Evolutionary conservation across 2,797 vertebrate species (phyloP), one percentile per base, ranked within the genome.

Genomic region (Rhadinocentrus ornatus): DNA sequence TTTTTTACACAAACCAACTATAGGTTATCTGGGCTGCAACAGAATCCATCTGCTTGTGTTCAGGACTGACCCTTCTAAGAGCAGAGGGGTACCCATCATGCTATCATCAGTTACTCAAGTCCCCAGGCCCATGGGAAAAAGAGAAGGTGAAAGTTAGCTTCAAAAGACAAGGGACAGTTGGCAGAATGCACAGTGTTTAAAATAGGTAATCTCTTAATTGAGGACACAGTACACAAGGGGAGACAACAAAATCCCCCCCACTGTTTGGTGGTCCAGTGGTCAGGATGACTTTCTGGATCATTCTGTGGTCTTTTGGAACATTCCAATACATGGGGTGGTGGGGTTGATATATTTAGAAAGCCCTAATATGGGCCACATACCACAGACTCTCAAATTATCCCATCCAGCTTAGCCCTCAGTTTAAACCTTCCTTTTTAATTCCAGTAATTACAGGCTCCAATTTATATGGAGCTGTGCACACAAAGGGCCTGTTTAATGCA

Each of bases 361-460:
- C 89, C 93, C 94, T 95, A 95, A 95, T 95, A 95, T 95, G 95
- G 93, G 89, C 93, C 91, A 86, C 94, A 95, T 95, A 95, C 95
- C 95, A 95, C 95, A 95, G 93, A 94, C 94, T 95, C 95, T 95
- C 94, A 95, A 95, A 95, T 95, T 95, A 95, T 95, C 95, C 94
- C 91, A 94, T 95, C 93, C 91, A 94, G 93, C 85, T 93, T 93
- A 95, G 94, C 92, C 93, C 94, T 95, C 92, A 93, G 94, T 94
- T 95, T 95, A 95, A 95, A 95, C 94, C 94, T 94, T 95, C 91
- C 94, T 95, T 95, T 95, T 95, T 95, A 95, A 95, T 95, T 95
- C 94, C 93, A 92, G 93, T 95, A 95, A 95, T 95, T 95, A 95
- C 92, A 95, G 95, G 91, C 93, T 95, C 88, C 93, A 94, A 94